A percentile compares a stretch with the other conserved stretches of the same genome.
phyloP scores from a whole-genome alignment of 2,113 vertebrate species.

The Hippolais icterina region DNA sequence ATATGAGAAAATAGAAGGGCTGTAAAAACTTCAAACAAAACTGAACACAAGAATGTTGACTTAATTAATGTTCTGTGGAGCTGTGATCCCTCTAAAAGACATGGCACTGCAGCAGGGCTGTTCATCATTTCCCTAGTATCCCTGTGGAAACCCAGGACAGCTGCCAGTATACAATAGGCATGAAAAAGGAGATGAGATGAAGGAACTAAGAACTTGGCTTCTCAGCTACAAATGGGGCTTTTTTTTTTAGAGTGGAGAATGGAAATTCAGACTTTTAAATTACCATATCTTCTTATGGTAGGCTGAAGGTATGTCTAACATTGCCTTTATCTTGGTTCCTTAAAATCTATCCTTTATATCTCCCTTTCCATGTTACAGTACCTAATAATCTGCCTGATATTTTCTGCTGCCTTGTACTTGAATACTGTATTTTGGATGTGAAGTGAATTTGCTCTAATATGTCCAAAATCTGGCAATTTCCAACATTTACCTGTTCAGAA shows the following conservation, averaged over 20 bases:
- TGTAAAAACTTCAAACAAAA: not conserved
- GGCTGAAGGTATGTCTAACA: not conserved
- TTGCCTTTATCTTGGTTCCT: not conserved
- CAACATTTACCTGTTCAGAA: not conserved
- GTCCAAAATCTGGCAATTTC: not conserved
- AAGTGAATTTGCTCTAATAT: not conserved
- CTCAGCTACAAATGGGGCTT: not conserved
- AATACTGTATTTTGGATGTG: not conserved
- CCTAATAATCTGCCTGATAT: not conserved
- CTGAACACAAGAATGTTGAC: not conserved
- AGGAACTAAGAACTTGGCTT: not conserved
- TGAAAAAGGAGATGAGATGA: not conserved
- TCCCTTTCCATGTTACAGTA: not conserved
- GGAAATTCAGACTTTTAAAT: not conserved
- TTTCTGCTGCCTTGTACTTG: not conserved
- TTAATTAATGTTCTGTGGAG: not conserved
- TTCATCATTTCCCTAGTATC: not conserved
- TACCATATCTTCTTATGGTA: not conserved
- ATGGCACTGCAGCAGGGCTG: not conserved
- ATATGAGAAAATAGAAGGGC: not conserved
- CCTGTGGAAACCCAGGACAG: not conserved
- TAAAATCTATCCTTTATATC: not conserved
- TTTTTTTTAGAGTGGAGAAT: not conserved
- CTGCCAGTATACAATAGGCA: not conserved
- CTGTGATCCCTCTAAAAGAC: not conserved